A percentile compares a stretch with the other conserved stretches of the same genome.
phyloP scores from a whole-genome alignment of 2,113 vertebrate genomes.

The Lasiurus cinereus region DNA sequence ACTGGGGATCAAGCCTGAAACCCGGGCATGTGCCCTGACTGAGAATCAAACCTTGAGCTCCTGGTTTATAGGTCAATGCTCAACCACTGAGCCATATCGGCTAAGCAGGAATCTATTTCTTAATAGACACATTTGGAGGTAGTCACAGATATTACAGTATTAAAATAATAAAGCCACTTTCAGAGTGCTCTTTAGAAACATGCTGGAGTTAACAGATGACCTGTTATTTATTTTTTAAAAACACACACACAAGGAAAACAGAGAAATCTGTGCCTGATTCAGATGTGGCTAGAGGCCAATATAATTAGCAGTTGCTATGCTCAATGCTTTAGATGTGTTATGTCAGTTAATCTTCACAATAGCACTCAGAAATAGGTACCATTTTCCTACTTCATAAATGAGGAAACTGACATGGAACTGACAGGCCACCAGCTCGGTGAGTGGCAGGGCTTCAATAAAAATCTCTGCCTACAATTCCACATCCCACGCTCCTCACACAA shows the following conservation, averaged over 20 bases:
- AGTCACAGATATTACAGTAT: background rate
- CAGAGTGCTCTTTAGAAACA: slow-evolving; percentile 1
- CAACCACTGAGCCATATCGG: too few species aligned
- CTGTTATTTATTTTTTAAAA: background rate
- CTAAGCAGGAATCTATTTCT: slow-evolving; percentile 5
- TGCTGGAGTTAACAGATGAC: background rate
- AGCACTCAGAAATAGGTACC: background rate
- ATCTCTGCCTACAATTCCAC: background rate
- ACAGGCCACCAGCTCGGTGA: background rate
- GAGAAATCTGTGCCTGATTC: slow-evolving; percentile 41
- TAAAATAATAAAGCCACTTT: slow-evolving; percentile 55
- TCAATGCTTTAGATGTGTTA: background rate
- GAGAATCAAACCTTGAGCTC: too few species aligned
- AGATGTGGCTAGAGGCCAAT: background rate
- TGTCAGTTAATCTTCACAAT: slow-evolving; percentile 1
- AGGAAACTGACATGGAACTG: background rate
- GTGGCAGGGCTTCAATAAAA: background rate
- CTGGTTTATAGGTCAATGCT: too few species aligned
- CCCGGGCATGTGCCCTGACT: too few species aligned
- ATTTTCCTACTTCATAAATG: slow-evolving; percentile 3
- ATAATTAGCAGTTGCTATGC: background rate
- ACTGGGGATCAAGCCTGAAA: too few species aligned
- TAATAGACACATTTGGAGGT: slow-evolving; percentile 25
- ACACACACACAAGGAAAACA: background rate
- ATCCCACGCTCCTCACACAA: slow-evolving; percentile 42